Evolutionary conservation across 2,113 vertebrate species (phyloP), one percentile per base, ranked within the genome.

Genomic region (Eretmochelys imbricata): DNA sequence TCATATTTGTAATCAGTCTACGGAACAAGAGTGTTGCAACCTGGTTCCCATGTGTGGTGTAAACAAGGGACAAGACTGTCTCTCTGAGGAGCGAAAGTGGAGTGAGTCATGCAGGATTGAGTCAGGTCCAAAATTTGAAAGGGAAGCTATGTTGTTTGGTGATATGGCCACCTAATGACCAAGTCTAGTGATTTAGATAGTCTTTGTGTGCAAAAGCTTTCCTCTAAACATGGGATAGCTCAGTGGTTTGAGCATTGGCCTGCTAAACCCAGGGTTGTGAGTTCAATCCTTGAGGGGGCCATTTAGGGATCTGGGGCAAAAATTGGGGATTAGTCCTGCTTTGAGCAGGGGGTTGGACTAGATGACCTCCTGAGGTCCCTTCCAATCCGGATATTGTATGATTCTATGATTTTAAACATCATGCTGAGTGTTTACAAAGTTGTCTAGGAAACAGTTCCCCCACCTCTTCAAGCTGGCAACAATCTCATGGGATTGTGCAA

Each of bases 21-120:
- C 25, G 24, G 69, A 0, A 0, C 6, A 49, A 0, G 0, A 89
- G 76, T 1, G 1, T 48, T 29, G 76, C 92, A 75, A 82, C 42
- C 84, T 93, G 25, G 35, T 83, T 42, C 27, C 17, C 22, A 27
- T 69, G 50, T 1, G 14, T n/a, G 51, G 19, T 49, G 87, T 14
- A 27, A 54, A 12, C 5, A 9, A 2, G 76, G 82, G 38, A 29
- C 1, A 2, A 72, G 35, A 29, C 51, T 1, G 0, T 42, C 78
- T 95, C 85, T 46, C 69, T 25, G 27, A 51, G 82, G 48, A 2
- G 3, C 76, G 49, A 86, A 89, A 91, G 55, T 27, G 14, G 24
- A 59, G 13, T 11, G 48, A 94, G 29, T 81, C 85, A 95, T 0
- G 25, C 1, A 84, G 49, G 93, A 93, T 14, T 80, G n/a, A 91